These are phyloP conservation scores for Drosophila auraria DNA, from an alignment of 1,140 invertebrate species.

Conservation along the genomic window DNA sequence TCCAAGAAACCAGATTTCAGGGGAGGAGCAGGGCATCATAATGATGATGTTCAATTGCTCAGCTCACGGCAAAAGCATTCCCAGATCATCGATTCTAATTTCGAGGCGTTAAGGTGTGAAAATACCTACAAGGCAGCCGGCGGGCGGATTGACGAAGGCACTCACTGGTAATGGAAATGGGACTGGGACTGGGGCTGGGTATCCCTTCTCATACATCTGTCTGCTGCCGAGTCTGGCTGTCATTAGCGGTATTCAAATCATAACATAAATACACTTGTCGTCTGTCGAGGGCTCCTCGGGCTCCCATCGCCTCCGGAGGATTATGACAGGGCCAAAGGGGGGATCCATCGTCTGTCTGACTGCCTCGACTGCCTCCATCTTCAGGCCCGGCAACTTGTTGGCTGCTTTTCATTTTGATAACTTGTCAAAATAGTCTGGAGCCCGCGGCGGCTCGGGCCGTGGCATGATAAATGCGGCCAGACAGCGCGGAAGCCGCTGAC, in stretches of 20 bases:
- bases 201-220: constrained; percentile 3
- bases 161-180: constrained; percentile 40
- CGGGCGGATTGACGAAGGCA: constrained; percentile 55
- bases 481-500: constrained; percentile 74
- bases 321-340: constrained; percentile 65
- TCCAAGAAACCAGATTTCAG: not conserved
- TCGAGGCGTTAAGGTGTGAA: constrained; percentile 72
- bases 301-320: constrained; percentile 18
- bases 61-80: constrained; percentile 14
- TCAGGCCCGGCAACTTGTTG: constrained; percentile 61
- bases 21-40: not conserved
- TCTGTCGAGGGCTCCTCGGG: constrained; percentile 55
- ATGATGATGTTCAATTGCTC: constrained; percentile 48
- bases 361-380: constrained; percentile 39
- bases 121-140: constrained; percentile 71
- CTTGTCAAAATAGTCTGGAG: constrained; percentile 84
- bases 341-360: constrained; percentile 13
- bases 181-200: constrained; percentile 2
- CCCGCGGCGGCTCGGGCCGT: constrained; percentile 15
- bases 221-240: constrained; percentile 53
- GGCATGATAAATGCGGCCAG: constrained; percentile 78
- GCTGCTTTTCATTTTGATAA: constrained; percentile 81
- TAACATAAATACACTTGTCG: constrained; percentile 85
- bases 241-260: constrained; percentile 84
- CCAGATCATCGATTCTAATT: constrained; percentile 49